Evolutionary conservation across 37 sponge, comb jelly and placozoan species (phyloP).

Genomic region (Ephydatia muelleri): DNA sequence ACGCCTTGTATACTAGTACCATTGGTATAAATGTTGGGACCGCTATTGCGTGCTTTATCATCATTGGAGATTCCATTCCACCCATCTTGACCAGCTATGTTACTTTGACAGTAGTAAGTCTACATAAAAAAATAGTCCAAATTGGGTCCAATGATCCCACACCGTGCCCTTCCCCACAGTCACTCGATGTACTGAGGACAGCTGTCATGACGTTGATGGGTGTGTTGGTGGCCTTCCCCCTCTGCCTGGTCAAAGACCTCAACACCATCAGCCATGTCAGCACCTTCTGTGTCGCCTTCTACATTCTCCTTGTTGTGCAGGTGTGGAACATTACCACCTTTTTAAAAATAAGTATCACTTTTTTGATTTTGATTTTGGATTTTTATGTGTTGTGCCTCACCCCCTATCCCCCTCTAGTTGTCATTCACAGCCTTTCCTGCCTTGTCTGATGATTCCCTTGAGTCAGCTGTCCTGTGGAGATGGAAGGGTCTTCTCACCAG

Average conservation of each 20-base stretch:
- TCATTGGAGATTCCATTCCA: conserved; percentile 82
- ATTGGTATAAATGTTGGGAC: conserved; percentile 69
- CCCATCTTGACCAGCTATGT: conserved; percentile 18
- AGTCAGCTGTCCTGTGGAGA: conserved; percentile 44
- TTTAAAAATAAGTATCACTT: not conserved
- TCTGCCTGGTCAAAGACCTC: conserved; percentile 57
- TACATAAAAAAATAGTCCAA: not conserved
- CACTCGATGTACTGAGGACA: conserved; percentile 30
- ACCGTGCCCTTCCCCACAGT: conserved; percentile 9
- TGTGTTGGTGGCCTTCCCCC: conserved; percentile 62
- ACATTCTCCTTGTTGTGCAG: conserved; percentile 34
- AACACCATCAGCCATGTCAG: conserved; percentile 47
- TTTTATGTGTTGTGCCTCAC: too few relatives aligned
- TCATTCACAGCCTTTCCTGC: too few relatives aligned
- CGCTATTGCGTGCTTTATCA: conserved; percentile 73
- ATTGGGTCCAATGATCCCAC: not conserved
- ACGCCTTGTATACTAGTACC: conserved; percentile 17
- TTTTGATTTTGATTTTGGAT: too few relatives aligned
- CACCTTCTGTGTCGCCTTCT: conserved; percentile 67
- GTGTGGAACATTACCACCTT: conserved; percentile 6
- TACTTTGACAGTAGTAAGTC: conserved; percentile 40
- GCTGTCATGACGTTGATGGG: conserved; percentile 38
- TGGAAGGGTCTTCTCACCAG: conserved; percentile 46
- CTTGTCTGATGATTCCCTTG: too few relatives aligned
- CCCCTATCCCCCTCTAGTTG: too few relatives aligned